Conservation (phyloP, 2,113 vertebrate species). For the Orcinus orca region DNA sequence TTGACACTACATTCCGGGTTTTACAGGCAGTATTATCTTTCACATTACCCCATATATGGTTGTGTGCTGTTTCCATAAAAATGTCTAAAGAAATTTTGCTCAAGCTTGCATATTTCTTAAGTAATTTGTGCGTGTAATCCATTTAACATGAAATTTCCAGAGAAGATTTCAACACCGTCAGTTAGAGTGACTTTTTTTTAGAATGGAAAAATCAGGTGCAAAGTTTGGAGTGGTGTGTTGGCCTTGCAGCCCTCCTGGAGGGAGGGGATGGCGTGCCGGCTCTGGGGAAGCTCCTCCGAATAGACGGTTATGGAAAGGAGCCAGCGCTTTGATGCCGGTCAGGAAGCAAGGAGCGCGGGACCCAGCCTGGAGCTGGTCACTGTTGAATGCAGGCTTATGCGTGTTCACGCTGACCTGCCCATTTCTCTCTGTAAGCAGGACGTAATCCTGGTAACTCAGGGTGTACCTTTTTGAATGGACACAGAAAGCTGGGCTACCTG, state of each 20-base stretch:
- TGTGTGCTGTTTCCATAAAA: background rate
- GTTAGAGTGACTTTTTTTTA: background rate
- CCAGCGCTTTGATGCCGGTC: accelerated
- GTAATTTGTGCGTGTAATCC: background rate
- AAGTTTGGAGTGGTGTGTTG: background rate
- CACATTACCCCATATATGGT: accelerated
- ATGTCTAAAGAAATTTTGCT: background rate
- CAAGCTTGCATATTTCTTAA: background rate
- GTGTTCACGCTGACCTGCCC: accelerated
- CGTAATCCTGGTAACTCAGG: background rate
- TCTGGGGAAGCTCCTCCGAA: background rate
- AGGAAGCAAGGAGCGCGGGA: background rate
- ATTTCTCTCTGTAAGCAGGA: accelerated
- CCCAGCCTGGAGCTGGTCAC: accelerated
- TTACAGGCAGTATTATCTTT: no score
- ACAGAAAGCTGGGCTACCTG: accelerated
- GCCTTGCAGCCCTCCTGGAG: background rate
- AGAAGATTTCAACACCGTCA: background rate
- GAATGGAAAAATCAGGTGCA: background rate
- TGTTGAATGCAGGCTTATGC: accelerated
- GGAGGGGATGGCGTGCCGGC: background rate
- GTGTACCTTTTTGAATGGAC: background rate
- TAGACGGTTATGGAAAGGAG: no score
- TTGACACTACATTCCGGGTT: no score
- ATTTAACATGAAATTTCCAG: background rate